These are phyloP conservation scores for Sebastes flavidus DNA, from an alignment of 2,797 vertebrate species.

Conservation along the genomic window DNA sequence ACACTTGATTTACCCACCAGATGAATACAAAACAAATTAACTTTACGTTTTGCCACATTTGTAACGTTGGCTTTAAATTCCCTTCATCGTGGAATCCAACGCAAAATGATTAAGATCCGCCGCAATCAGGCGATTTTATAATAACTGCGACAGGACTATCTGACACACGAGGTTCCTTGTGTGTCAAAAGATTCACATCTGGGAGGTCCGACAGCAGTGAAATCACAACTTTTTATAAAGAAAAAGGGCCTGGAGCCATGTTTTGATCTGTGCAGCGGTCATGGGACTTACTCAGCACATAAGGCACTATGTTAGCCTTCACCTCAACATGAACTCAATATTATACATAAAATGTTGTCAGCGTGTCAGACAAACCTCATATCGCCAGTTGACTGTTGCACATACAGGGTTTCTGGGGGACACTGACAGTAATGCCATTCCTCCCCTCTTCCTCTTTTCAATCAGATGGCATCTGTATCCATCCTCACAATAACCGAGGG, in stretches of 20 bases:
- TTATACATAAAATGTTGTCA: neutral
- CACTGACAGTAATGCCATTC: conserved; percentile 16
- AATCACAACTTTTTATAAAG: neutral
- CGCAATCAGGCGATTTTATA: neutral
- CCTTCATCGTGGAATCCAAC: neutral
- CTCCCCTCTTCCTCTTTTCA: conserved; percentile 32
- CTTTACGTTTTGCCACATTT: neutral
- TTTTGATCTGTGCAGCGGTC: conserved; percentile 4
- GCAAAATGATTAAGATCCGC: neutral
- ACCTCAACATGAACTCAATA: conserved; percentile 20
- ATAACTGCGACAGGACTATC: neutral
- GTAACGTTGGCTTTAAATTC: neutral
- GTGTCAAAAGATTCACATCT: neutral
- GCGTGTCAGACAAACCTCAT: conserved; percentile 8
- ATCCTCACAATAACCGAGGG: conserved; percentile 33
- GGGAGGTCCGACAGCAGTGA: neutral
- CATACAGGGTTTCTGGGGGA: conserved; percentile 21
- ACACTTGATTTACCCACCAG: neutral
- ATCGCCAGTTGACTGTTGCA: neutral
- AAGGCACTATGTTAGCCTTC: conserved; percentile 14
- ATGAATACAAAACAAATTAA: neutral
- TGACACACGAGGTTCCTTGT: neutral
- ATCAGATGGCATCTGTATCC: conserved; percentile 45
- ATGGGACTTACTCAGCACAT: conserved; percentile 20
- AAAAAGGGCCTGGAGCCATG: neutral